Base-by-base conservation (phyloP, 2,888 invertebrate genomes). In the Hirtodrosophila duncani region DNA sequence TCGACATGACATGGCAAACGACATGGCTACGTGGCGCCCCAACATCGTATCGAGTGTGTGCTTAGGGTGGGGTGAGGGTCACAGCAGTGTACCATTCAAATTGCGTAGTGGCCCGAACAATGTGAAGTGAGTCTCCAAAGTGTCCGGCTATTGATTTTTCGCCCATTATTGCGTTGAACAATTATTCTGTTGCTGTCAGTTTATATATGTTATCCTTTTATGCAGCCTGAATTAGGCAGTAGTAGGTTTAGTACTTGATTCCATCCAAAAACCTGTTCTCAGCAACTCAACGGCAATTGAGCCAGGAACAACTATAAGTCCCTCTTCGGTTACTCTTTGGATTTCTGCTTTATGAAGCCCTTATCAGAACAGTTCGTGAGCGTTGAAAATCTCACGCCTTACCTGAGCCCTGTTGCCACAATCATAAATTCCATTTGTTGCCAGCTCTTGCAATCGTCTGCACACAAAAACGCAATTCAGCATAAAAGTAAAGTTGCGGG, bases 351-450 rank as follows among this genome's bases (percentile, higher is more conserved):
- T n/a, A 13, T 21, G 36, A 3, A 24, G 30, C 18, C n/a, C 45
- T 46, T 57, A 46, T 56, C 56, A 57, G 46, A 29, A 56, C 39
- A 26, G 36, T 34, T 27, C 20, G 36, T 17, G 21, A 26, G 8
- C 39, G 46, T 38, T n/a, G n/a, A n/a, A 13, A 31, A 31, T 37
- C 30, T 21, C 31, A 30, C 16, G 24, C 34, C 39, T 46, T 39
- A 46, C 39, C 57, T 39, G 39, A 24, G 34, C 11, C 39, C 18
- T 39, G 39, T 18, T 20, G 13, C 18, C 2, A 26, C 17, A 1
- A 24, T 63, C 69, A 77, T 77, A 72, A 71, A 72, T 69, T 67
- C 67, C 71, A 57, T 57, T 69, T 64, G 63, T 45, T 27, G 57
- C 41, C 62, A 57, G 52, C 57, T 63, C 58, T 63, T 71, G 66